Evolutionary conservation across 2,113 vertebrate species (phyloP).

Genomic region (Tonatia bakeri): DNA sequence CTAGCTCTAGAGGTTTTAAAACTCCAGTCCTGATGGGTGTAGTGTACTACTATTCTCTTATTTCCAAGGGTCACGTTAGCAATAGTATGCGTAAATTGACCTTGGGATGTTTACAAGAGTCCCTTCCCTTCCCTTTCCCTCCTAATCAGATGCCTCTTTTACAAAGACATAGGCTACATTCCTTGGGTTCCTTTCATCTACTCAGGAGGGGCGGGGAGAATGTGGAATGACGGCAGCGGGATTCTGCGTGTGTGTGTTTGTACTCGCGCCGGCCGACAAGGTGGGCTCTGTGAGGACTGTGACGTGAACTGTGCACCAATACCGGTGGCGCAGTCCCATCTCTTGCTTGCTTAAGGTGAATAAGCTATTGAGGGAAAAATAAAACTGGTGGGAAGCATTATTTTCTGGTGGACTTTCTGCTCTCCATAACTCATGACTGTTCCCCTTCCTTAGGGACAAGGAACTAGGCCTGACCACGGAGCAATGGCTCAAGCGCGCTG

Average conservation of each 20-base stretch:
- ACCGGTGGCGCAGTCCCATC: neutral
- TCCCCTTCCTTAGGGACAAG: constrained; percentile 59
- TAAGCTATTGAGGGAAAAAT: constrained; percentile 5
- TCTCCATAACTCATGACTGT: constrained; percentile 58
- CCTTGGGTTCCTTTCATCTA: constrained; percentile 48
- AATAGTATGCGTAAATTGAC: constrained; percentile 11
- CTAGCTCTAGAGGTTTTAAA: neutral
- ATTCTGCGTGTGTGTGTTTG: neutral
- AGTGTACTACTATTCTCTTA: neutral
- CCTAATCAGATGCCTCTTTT: constrained; percentile 13
- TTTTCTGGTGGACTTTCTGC: constrained; percentile 68
- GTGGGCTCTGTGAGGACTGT: constrained; percentile 14
- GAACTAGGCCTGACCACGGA: constrained; percentile 55
- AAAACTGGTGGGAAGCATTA: constrained; percentile 57
- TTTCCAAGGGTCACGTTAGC: neutral
- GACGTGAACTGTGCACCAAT: neutral
- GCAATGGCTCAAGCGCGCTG: constrained; percentile 45
- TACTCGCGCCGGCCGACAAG: constrained; percentile 16
- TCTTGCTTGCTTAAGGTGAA: neutral
- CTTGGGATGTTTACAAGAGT: constrained; percentile 46
- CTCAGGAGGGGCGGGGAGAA: constrained; percentile 11
- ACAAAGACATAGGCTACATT: constrained; percentile 32
- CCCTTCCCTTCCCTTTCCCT: neutral
- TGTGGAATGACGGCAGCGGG: neutral
- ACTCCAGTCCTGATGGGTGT: neutral